Evolutionary conservation across 2,888 invertebrate species (phyloP), one percentile per base, ranked within the genome.

Genomic region (Eupithecia abbreviata): DNA sequence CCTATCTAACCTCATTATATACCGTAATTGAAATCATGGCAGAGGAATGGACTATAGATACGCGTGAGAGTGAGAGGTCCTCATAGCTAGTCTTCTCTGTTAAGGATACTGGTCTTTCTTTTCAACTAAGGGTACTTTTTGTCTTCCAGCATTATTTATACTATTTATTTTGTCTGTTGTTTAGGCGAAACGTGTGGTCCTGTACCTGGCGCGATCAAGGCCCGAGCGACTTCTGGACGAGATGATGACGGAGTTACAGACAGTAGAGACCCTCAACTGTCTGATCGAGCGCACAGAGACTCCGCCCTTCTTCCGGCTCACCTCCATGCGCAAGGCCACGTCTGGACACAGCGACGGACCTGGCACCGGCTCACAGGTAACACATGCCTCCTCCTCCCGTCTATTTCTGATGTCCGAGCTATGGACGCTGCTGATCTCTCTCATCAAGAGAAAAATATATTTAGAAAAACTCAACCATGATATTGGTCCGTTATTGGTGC

Each of bases 241-340:
- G 93, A 97, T 99, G 96, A 98, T 99, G 98, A 97, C 97, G 42
- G 99, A 99, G 92, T 95, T 99, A 82, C 99, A 99, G 94, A 99
- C 99, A 0, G 99, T 99, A 42, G 99, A 99, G 94, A 98, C 99
- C 0, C 96, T 99, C 74, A 99, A 98, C 93, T 99, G 99, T 90
- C 96, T 98, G 82, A 98, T 99, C 84, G 99, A 99, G 91, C 96
- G 99, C 79, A 99, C 99, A 0, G 99, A 99, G 95, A 99, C 99
- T 0, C 99, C 99, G 45, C 99, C 99, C 5, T 99, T 99, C 95
- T 99, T 99, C 93, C 96, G 99, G 62, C 96, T 99, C 85, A 99
- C 98, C 3, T 97, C 98, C 84, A 97, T 98, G 97, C 93, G 98
- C 71, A 98, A 98, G 90, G 97, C 98, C 43, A 98, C 98, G 15